Evolutionary conservation across 2,797 vertebrate genomes (phyloP), one percentile per base, ranked within the genome.

Genomic region (Coilia nasus): DNA sequence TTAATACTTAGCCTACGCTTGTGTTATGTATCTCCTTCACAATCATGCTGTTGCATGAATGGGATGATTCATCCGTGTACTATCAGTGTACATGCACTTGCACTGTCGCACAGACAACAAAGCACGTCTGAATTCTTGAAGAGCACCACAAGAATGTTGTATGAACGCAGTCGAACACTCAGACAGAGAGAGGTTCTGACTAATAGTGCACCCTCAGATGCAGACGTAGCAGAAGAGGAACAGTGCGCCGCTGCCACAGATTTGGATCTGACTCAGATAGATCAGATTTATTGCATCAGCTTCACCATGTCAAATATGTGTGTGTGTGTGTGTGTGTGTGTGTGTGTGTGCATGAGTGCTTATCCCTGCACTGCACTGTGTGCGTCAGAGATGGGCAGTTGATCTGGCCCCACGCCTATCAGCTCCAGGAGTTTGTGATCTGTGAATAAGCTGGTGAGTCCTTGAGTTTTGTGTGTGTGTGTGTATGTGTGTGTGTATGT

Each of bases 361-460:
- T 54, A 54, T 54, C 50, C 50, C 14, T 47, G 4, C 46, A 10
- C 46, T 47, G 46, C 10, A 10, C 10, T 47, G 50, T 54, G 50
- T 9, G 50, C 50, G 50, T 54, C 50, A 14, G 50, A 54, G 50
- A 54, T 54, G 17, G 7, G 0, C 31, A 44, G 17, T 78, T 41
- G 71, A 78, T 78, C 35, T 78, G 71, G 71, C 71, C 44, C 19
- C 2, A 21, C 31, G 71, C 71, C 71, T 78, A 78, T 78, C 71
- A 41, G 15, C 1, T 17, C 35, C 17, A 5, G 41, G 71, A 78
- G 71, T 35, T 78, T 78, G 71, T 78, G 15, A 21, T 21, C 71
- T 78, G 67, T 71, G 71, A 78, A 78, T 44, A 78, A 78, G 35
- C 17, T 41, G 71, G 19, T 44, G 17, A 21, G 71, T 44, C 31